Conservation (phyloP, 2,797 vertebrate species). For the Tapera naevia region DNA sequence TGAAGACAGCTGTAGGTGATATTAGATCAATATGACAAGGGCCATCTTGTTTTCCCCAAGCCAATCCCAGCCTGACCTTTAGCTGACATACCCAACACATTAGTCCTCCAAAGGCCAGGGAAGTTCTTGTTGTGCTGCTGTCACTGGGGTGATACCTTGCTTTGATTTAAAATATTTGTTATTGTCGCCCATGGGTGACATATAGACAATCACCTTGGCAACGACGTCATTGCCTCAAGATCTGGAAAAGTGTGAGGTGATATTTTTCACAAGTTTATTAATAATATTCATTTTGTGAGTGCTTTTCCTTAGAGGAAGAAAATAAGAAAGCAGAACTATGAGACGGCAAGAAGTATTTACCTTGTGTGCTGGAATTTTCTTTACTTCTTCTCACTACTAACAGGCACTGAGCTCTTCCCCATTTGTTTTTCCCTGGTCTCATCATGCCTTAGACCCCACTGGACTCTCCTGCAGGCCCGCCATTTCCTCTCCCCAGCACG, state of each 20-base stretch:
- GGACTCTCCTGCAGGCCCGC: neutral
- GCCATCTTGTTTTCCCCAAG: neutral
- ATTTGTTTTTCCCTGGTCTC: neutral
- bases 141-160: neutral
- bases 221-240: neutral
- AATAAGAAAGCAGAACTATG: neutral
- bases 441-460: neutral
- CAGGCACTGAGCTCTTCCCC: neutral
- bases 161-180: slow-evolving; percentile 3
- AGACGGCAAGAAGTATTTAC: neutral
- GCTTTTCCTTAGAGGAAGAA: neutral
- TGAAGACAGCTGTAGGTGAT: neutral
- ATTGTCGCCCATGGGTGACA: neutral
- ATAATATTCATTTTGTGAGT: neutral
- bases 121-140: neutral
- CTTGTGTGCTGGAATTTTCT: neutral
- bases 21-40: neutral
- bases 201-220: neutral
- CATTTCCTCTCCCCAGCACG: neutral
- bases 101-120: neutral
- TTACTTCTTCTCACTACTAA: neutral
- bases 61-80: neutral
- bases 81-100: neutral
- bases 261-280: neutral
- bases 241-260: neutral